These are phyloP conservation scores for Musca vetustissima DNA, from an alignment of 1,140 invertebrate genomes.

Conservation along the genomic window DNA sequence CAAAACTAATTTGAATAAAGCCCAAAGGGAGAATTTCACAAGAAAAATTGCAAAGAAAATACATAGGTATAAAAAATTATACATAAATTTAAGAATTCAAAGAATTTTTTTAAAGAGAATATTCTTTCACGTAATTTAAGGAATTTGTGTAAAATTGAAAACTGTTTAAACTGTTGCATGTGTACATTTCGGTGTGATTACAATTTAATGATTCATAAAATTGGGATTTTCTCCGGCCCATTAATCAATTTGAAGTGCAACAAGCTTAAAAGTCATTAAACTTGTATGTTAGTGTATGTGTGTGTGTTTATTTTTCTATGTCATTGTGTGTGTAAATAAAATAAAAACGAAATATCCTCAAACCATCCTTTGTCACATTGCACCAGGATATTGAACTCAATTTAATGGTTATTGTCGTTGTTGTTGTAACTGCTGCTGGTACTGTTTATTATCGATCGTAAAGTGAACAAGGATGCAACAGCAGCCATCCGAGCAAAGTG, in stretches of 20 bases:
- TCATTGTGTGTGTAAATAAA: neutral
- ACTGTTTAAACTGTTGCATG: no score
- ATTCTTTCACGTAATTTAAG: no score
- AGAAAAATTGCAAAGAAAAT: neutral
- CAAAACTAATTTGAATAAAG: constrained; percentile 14
- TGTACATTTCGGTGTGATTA: no score
- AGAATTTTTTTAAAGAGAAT: neutral
- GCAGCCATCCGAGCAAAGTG: neutral
- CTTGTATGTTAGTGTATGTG: neutral
- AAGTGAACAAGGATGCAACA: neutral
- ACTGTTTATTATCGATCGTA: neutral
- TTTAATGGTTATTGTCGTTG: no score
- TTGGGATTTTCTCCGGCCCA: no score
- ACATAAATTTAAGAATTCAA: neutral
- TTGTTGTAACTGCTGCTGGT: no score
- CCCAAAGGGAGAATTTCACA: neutral
- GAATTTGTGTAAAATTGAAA: no score
- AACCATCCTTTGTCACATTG: neutral
- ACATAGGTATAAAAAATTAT: neutral
- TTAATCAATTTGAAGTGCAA: neutral
- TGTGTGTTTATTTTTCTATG: no score
- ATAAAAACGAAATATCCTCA: neutral
- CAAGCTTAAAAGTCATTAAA: neutral
- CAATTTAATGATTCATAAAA: no score
- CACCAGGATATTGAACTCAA: no score